Percentiles rank a stretch among this genome's conserved stretches.
Evolutionary conservation across 2,113 vertebrate species (phyloP).

Genomic region (Hystrix brachyura): DNA sequence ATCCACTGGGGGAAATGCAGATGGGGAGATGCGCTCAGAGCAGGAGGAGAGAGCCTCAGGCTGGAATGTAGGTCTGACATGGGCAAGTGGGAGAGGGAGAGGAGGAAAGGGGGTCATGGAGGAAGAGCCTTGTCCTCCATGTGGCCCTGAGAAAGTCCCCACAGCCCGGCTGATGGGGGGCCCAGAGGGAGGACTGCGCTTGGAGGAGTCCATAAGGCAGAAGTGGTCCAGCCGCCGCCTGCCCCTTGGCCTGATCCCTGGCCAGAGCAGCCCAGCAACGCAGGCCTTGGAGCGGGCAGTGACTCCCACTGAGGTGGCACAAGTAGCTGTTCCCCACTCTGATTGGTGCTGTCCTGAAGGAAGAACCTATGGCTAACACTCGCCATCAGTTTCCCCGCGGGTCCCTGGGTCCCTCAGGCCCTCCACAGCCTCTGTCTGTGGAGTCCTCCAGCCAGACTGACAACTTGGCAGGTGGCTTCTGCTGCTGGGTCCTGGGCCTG

Average conservation of each 20-base stretch:
- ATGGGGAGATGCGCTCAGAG: background rate
- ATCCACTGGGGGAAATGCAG: fast-evolving
- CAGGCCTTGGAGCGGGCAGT: background rate
- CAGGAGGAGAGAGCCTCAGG: background rate
- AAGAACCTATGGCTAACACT: background rate
- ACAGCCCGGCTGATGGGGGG: background rate
- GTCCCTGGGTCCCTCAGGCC: too few species aligned
- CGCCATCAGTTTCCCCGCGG: background rate
- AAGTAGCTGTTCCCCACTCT: background rate
- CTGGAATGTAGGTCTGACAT: background rate
- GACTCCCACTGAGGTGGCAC: background rate
- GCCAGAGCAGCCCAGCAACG: background rate
- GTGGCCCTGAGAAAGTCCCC: background rate
- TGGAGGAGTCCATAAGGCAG: background rate
- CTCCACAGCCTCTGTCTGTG: background rate
- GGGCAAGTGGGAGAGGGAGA: background rate
- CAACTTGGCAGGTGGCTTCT: too few species aligned
- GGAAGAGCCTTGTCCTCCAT: background rate
- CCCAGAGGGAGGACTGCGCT: background rate
- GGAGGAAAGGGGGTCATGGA: too few species aligned
- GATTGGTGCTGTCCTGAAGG: background rate
- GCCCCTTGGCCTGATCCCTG: too few species aligned
- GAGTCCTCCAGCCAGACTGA: too few species aligned
- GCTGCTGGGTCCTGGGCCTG: too few species aligned
- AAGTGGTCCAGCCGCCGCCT: background rate